Base-by-base conservation (phyloP, 2,113 vertebrate species). In the Argyrosomus japonicus region DNA sequence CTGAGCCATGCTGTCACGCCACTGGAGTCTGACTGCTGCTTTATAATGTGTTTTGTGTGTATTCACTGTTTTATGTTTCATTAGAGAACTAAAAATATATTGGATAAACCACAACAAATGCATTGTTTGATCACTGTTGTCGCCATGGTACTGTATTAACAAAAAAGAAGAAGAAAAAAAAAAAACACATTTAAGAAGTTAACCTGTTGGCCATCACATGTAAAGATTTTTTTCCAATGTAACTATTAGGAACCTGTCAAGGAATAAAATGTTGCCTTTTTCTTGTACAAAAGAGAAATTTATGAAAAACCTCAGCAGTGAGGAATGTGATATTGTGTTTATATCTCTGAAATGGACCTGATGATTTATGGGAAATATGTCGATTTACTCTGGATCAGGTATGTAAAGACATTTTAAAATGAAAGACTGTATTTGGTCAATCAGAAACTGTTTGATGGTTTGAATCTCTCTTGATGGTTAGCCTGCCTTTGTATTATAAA, bases 271-370 rank as follows among this genome's bases (percentile, higher is more conserved):
- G 94, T 97, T 97, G 98, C 98, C 98, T 98, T 98, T 97, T 98
- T 96, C 97, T 97, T 99, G 97, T 99, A 99, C 95, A 99, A 98
- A 98, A 99, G 97, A 99, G 96, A 97, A 93, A 96, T 98, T 97
- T 99, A 98, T 98, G 96, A 97, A 91, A 96, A 96, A 96, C 96
- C 96, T 96, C 96, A 96, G 94, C 93, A 96, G 95, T 97, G 96
- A 97, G 97, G 96, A 97, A 97, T 97, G 97, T 97, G 97, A 96
- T 90, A 96, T 95, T 95, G 96, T 97, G 97, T 98, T 97, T 98
- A 97, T 98, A 98, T 97, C 97, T 97, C 96, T 97, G 95, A 96
- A 96, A 96, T 96, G 96, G 96, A 97, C 96, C 95, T 96, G 96
- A 96, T 95, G 95, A 97, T 96, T 97, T 95, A 96, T 95, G 96